Evolutionary conservation across 2,888 invertebrate species (phyloP).

Genomic region (Tipula unca): DNA sequence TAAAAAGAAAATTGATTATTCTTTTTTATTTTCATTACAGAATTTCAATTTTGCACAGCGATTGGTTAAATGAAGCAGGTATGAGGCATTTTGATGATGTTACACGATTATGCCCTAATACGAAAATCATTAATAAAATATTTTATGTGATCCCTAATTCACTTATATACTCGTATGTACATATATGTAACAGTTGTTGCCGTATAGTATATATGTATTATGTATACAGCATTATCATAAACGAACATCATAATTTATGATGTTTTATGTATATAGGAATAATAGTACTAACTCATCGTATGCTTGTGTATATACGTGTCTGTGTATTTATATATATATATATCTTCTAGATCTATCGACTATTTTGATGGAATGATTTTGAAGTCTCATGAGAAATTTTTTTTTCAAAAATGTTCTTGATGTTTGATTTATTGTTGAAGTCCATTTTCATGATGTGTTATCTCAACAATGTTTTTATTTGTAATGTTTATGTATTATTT

Average conservation of each 20-base stretch:
- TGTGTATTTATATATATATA: background rate
- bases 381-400: background rate
- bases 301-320: background rate
- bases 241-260: background rate
- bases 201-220: background rate
- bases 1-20: background rate
- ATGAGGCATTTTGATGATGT: background rate
- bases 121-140: background rate
- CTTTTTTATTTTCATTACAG: background rate
- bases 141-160: background rate
- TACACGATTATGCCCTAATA: background rate
- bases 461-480: background rate
- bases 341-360: background rate
- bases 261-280: background rate
- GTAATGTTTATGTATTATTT: background rate
- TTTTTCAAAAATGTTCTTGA: background rate
- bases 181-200: conserved; percentile 2
- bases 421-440: background rate
- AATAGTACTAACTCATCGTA: background rate
- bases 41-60: background rate
- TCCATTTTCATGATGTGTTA: background rate
- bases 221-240: background rate
- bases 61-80: conserved; percentile 8
- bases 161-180: too few species aligned
- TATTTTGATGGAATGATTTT: background rate